Conservation (phyloP, 37 sponge, comb jelly and placozoan genomes). For the Spongilla lacustris region DNA sequence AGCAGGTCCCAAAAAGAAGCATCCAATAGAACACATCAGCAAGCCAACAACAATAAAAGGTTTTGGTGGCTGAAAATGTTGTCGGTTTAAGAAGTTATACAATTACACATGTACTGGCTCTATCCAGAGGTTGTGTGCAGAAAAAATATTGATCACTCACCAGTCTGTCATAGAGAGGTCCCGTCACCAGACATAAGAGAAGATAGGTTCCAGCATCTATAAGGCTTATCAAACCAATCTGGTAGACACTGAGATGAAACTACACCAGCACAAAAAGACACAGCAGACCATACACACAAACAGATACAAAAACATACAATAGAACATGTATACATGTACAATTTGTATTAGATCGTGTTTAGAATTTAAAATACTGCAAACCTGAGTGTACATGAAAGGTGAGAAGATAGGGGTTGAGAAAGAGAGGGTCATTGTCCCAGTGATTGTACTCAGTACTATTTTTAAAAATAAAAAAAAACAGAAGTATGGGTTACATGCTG, state of each 20-base stretch:
- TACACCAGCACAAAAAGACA: neutral
- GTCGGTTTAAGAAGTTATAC: neutral
- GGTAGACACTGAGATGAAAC: neutral
- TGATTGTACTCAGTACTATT: neutral
- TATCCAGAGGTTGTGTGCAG: neutral
- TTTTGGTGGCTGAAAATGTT: neutral
- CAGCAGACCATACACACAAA: neutral
- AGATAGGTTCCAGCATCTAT: neutral
- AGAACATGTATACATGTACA: too few species aligned
- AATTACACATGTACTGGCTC: neutral
- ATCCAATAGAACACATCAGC: neutral
- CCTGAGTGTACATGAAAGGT: neutral
- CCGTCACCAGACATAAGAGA: neutral
- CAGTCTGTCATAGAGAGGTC: neutral
- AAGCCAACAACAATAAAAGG: neutral
- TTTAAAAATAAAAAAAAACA: neutral
- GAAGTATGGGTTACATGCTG: neutral
- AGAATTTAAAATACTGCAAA: neutral
- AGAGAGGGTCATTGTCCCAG: neutral
- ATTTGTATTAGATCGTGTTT: too few species aligned
- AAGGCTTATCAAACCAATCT: neutral
- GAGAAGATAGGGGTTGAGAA: neutral
- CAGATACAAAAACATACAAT: neutral
- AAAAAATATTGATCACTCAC: neutral
- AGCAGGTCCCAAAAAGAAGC: neutral